phyloP scores from a whole-genome alignment of 2,888 invertebrate genomes.

The Ennomos fuscantarius region DNA sequence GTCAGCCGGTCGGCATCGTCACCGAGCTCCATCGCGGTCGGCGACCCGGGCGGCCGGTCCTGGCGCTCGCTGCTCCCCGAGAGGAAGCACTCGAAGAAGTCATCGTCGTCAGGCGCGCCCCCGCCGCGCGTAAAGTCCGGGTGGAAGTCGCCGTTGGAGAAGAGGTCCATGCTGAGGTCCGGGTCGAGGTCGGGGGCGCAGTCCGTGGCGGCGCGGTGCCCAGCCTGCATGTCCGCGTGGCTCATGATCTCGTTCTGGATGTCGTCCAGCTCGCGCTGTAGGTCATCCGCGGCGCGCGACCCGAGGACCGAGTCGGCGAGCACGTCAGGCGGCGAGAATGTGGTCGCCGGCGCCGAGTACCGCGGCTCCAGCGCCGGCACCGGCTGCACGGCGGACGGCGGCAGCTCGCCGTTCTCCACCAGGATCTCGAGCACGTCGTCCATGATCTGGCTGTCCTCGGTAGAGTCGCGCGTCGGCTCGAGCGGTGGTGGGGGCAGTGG shows the following conservation, averaged over 20 bases:
- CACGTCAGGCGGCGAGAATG: slow-evolving; percentile 50
- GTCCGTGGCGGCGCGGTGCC: slow-evolving; percentile 50
- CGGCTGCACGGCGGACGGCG: slow-evolving; percentile 92
- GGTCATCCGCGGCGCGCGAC: slow-evolving; percentile 57
- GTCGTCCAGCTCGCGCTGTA: slow-evolving; percentile 74
- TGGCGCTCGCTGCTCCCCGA: slow-evolving; percentile 59
- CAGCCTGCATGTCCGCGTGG: slow-evolving; percentile 67
- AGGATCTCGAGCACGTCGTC: slow-evolving; percentile 97
- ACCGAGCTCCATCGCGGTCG: slow-evolving; percentile 68
- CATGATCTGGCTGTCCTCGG: slow-evolving; percentile 89
- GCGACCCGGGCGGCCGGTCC: slow-evolving; percentile 52
- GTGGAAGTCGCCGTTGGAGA: slow-evolving; percentile 64
- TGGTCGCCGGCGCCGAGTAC: slow-evolving; percentile 43
- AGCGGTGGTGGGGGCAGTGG: slow-evolving; percentile 51
- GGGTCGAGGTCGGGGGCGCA: slow-evolving; percentile 60
- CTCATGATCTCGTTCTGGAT: slow-evolving; percentile 78
- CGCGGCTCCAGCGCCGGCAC: slow-evolving; percentile 74
- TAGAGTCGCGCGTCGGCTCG: slow-evolving; percentile 55
- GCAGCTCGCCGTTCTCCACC: slow-evolving; percentile 96
- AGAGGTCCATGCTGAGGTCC: slow-evolving; percentile 61
- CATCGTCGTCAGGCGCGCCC: slow-evolving; percentile 65
- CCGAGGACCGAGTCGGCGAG: slow-evolving; percentile 57
- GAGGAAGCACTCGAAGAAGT: slow-evolving; percentile 72
- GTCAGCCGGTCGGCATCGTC: slow-evolving; percentile 72
- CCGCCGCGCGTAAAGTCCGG: slow-evolving; percentile 69